Percentiles rank a stretch among this genome's conserved stretches.
These are phyloP conservation scores for Ceryle rudis DNA, from an alignment of 2,797 vertebrate species.

Conservation along the genomic window DNA sequence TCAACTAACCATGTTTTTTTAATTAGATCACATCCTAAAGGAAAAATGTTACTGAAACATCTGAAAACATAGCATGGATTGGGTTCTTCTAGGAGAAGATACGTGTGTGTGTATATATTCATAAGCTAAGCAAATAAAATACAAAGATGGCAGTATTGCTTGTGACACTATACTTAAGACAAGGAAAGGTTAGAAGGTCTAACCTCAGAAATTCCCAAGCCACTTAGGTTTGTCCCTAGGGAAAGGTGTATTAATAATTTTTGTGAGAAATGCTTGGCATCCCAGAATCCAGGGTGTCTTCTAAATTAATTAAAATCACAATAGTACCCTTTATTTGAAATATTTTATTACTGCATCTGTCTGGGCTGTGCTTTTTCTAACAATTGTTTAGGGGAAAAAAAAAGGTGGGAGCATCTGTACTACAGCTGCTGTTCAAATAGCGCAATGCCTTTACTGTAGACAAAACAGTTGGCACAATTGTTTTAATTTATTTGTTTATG, in stretches of 20 bases:
- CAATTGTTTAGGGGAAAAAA: constrained; percentile 5
- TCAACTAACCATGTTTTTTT: constrained; percentile 61
- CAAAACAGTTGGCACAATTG: constrained; percentile 54
- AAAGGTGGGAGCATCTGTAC: constrained; percentile 54
- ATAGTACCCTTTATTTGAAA: neutral
- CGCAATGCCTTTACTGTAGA: constrained; percentile 53
- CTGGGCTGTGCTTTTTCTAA: neutral
- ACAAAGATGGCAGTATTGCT: constrained; percentile 38
- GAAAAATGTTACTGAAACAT: constrained; percentile 45
- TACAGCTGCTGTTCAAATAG: constrained; percentile 51
- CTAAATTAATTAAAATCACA: neutral
- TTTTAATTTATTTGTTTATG: constrained; percentile 57
- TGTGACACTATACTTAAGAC: constrained; percentile 14
- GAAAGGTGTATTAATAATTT: constrained; percentile 17
- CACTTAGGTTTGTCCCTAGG: neutral
- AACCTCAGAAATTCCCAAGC: neutral
- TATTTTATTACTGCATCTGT: constrained; percentile 1
- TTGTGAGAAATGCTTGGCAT: neutral
- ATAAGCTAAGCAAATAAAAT: constrained; percentile 4
- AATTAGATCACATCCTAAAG: constrained; percentile 67
- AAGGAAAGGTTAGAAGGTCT: neutral
- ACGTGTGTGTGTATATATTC: neutral
- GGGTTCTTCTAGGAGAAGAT: constrained; percentile 35
- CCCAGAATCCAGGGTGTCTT: neutral
- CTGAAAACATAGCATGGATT: constrained; percentile 48